Percentiles rank a stretch among this genome's conserved stretches.
phyloP scores from a whole-genome alignment of 2,797 vertebrate species.

The Premnoplex brunnescens region DNA sequence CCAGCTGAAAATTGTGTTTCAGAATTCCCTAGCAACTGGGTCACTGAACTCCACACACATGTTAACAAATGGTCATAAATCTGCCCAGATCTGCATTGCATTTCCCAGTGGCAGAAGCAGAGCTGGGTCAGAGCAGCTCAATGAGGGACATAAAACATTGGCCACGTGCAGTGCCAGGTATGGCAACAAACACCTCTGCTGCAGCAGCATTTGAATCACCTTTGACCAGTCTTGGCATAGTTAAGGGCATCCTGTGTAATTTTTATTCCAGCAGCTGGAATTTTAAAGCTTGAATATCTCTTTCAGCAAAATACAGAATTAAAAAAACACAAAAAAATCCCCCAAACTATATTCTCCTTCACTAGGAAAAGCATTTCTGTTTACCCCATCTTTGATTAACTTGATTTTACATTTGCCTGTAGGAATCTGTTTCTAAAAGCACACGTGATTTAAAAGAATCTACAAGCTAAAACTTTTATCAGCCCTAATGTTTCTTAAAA shows the following conservation, averaged over 20 bases:
- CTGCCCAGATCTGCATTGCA: background rate
- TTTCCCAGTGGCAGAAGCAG: background rate
- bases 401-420: background rate
- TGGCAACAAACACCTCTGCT: background rate
- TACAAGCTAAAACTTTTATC: background rate
- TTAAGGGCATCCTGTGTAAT: background rate
- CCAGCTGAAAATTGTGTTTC: background rate
- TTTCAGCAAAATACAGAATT: background rate
- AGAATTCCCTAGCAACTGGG: background rate
- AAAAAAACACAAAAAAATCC: background rate
- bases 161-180: background rate
- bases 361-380: background rate
- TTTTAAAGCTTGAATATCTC: background rate
- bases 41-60: background rate
- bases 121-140: background rate
- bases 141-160: background rate
- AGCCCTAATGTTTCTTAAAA: background rate
- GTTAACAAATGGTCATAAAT: background rate
- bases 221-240: background rate
- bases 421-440: background rate
- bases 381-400: background rate
- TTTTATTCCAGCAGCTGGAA: background rate
- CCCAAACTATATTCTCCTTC: background rate
- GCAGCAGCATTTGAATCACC: background rate
- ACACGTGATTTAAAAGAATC: background rate